phyloP scores from a whole-genome alignment of 2,888 invertebrate genomes.

The Phortica magna region DNA sequence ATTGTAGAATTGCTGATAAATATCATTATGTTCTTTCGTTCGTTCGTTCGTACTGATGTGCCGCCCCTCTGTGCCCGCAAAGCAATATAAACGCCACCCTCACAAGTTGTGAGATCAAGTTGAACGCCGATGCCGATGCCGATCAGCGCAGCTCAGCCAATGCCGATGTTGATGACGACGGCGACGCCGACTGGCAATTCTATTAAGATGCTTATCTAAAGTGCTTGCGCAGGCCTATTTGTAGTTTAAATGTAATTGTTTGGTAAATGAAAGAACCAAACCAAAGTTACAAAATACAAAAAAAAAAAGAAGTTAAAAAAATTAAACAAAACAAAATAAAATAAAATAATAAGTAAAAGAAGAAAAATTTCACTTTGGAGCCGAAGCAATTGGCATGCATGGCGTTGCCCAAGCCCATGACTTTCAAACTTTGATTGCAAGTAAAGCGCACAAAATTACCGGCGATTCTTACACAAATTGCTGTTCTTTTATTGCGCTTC shows the following conservation, averaged over 20 bases:
- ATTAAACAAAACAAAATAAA: not conserved
- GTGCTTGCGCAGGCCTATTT: constrained; percentile 69
- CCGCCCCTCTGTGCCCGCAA: not conserved
- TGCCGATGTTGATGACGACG: constrained; percentile 38
- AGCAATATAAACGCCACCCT: constrained; percentile 13
- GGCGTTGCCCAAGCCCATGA: not conserved
- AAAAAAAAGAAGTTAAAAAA: not conserved
- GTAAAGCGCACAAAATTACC: not conserved
- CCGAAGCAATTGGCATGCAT: not conserved
- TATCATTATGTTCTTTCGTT: constrained; percentile 63
- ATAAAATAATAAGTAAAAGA: too few species aligned
- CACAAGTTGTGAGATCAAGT: not conserved
- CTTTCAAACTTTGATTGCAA: constrained; percentile 16
- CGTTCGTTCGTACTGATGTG: not conserved
- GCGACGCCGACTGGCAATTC: constrained; percentile 68
- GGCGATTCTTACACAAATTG: constrained; percentile 14
- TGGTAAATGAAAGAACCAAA: constrained; percentile 62
- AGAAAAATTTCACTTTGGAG: not conserved
- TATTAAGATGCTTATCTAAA: constrained; percentile 74
- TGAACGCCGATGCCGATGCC: not conserved
- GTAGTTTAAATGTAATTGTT: constrained; percentile 64
- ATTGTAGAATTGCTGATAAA: constrained; percentile 72
- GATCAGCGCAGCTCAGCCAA: too few species aligned
- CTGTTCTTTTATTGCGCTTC: not conserved
- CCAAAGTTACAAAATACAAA: constrained; percentile 3